Percentiles rank a stretch among this genome's conserved stretches.
Evolutionary conservation across 2,113 vertebrate species (phyloP).

Genomic region (Phylloscopus trochiloides): DNA sequence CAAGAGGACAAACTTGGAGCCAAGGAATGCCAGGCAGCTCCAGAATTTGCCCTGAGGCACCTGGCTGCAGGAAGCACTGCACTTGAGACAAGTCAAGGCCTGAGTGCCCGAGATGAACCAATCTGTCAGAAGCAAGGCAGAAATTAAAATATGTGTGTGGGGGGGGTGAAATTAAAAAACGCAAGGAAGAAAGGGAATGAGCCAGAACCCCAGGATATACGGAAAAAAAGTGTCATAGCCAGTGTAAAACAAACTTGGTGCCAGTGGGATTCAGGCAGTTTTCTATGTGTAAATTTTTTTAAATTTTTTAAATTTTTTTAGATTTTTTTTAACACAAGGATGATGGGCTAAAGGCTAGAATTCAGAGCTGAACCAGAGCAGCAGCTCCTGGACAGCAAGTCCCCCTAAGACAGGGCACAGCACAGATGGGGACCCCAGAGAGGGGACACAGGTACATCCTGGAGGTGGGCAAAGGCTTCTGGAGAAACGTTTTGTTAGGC

Average conservation of each 20-base stretch:
- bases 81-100: background rate
- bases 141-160: background rate
- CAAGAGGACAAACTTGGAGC: background rate
- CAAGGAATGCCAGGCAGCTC: background rate
- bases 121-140: background rate
- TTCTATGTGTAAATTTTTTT: background rate
- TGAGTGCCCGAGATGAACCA: background rate
- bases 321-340: background rate
- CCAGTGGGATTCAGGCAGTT: background rate
- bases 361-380: background rate
- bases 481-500: background rate
- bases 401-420: accelerated
- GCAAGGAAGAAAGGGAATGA: background rate
- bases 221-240: background rate
- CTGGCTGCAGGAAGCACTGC: background rate
- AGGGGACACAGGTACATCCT: background rate
- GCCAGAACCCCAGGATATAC: background rate
- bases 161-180: background rate
- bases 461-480: background rate
- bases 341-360: background rate
- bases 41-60: background rate
- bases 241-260: background rate
- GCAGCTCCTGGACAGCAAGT: background rate
- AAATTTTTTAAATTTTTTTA: too few relatives aligned
- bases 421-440: accelerated